Percentiles rank a stretch among this genome's conserved stretches.
These are phyloP conservation scores for Phocides pigmalion DNA, from an alignment of 1,140 invertebrate genomes.

Conservation along the genomic window DNA sequence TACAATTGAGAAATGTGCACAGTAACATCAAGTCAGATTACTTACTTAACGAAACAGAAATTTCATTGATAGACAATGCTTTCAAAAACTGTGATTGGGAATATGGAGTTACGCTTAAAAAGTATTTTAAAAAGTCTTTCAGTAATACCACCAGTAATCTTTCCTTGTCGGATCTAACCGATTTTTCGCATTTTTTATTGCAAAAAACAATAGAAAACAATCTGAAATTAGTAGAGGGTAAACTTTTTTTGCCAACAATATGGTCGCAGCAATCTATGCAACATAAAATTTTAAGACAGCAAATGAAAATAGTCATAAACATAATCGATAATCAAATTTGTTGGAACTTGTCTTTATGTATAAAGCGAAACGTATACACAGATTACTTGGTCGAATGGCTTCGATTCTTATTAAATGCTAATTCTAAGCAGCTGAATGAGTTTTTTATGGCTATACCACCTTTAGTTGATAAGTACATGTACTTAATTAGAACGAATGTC, in stretches of 20 bases:
- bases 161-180: slow-evolving; percentile 53
- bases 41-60: slow-evolving; percentile 33
- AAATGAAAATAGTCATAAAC: slow-evolving; percentile 52
- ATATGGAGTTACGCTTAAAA: slow-evolving; percentile 41
- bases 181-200: slow-evolving; percentile 52
- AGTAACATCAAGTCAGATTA: slow-evolving; percentile 49
- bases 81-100: slow-evolving; percentile 40
- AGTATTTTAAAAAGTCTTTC: slow-evolving; percentile 41
- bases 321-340: slow-evolving; percentile 48
- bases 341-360: slow-evolving; percentile 45
- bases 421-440: slow-evolving; percentile 23
- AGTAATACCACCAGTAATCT: slow-evolving; percentile 32
- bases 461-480: slow-evolving; percentile 37
- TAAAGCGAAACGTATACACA: slow-evolving; percentile 44
- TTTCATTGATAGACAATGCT: slow-evolving; percentile 33
- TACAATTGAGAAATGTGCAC: slow-evolving; percentile 40
- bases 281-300: slow-evolving; percentile 50
- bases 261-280: slow-evolving; percentile 49
- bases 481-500: slow-evolving; percentile 42
- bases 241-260: slow-evolving; percentile 32
- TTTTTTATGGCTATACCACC: slow-evolving; percentile 41
- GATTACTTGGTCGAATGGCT: slow-evolving; percentile 53
- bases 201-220: slow-evolving; percentile 43
- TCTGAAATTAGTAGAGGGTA: slow-evolving; percentile 40
- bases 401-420: slow-evolving; percentile 40